phyloP scores from a whole-genome alignment of 2,113 vertebrate genomes.

The Triplophysa rosa region DNA sequence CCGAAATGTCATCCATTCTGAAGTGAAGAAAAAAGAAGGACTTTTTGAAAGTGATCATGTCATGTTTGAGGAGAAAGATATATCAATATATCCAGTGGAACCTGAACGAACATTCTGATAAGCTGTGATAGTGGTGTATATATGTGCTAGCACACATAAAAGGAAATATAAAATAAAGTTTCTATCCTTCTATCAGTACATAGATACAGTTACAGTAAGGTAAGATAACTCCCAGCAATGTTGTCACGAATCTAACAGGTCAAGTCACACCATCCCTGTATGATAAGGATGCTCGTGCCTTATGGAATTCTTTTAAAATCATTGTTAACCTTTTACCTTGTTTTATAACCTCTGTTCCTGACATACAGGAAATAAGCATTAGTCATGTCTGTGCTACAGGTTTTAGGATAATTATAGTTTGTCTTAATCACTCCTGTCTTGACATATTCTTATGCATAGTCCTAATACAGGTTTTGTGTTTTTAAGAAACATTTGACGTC shows the following conservation, averaged over 20 bases:
- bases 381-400: slow-evolving; percentile 24
- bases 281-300: background rate
- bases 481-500: background rate
- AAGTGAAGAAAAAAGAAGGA: too few relatives aligned
- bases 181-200: background rate
- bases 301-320: too few relatives aligned
- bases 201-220: background rate
- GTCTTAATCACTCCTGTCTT: background rate
- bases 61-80: too few relatives aligned
- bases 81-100: too few relatives aligned
- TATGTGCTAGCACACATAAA: background rate
- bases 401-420: slow-evolving; percentile 36
- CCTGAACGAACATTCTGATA: background rate
- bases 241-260: background rate
- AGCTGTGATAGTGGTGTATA: background rate
- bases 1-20: too few relatives aligned
- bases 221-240: background rate
- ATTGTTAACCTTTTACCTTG: background rate
- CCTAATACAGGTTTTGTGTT: background rate
- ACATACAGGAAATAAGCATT: slow-evolving; percentile 24
- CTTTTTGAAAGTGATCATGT: too few relatives aligned
- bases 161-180: background rate
- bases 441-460: background rate
- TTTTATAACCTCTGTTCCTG: slow-evolving; percentile 7
- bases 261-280: background rate